Evolutionary conservation across 2,797 vertebrate genomes (phyloP).

Genomic region (Silurus lanzhouensis): DNA sequence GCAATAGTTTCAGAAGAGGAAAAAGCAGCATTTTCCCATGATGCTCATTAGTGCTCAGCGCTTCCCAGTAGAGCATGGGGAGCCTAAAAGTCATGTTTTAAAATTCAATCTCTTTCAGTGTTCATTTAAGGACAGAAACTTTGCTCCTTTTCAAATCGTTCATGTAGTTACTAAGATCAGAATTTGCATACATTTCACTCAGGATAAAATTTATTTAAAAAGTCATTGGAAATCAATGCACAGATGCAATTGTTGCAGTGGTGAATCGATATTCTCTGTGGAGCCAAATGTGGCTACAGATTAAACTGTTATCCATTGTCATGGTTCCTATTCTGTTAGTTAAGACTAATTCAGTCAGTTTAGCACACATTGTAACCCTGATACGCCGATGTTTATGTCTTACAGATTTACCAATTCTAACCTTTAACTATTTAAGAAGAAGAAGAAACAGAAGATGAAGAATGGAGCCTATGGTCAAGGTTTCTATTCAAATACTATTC

Average conservation of each 20-base stretch:
- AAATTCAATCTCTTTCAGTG: constrained; percentile 16
- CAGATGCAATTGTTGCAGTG: neutral
- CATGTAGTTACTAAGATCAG: neutral
- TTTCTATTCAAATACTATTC: constrained; percentile 26
- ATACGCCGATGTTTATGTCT: neutral
- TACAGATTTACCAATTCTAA: constrained; percentile 23
- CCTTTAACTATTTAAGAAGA: neutral
- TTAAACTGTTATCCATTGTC: neutral
- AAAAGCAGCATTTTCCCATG: constrained; percentile 41
- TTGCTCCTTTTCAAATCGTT: neutral
- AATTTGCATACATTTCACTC: neutral
- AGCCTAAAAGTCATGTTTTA: constrained; percentile 45
- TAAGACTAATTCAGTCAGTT: constrained; percentile 23
- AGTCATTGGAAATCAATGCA: neutral
- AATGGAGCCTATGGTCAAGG: constrained; percentile 1
- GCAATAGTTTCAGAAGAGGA: constrained; percentile 44
- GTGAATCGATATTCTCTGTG: neutral
- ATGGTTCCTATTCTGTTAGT: neutral
- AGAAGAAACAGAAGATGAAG: no score
- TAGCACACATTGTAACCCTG: constrained; percentile 12
- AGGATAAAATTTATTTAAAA: neutral
- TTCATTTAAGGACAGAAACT: constrained; percentile 26
- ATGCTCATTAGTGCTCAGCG: constrained; percentile 53
- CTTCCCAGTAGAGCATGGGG: constrained; percentile 50
- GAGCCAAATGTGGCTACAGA: neutral